Percentiles rank a stretch among this genome's conserved stretches.
These are phyloP conservation scores for Battus philenor DNA, from an alignment of 1,140 invertebrate genomes.

Conservation along the genomic window DNA sequence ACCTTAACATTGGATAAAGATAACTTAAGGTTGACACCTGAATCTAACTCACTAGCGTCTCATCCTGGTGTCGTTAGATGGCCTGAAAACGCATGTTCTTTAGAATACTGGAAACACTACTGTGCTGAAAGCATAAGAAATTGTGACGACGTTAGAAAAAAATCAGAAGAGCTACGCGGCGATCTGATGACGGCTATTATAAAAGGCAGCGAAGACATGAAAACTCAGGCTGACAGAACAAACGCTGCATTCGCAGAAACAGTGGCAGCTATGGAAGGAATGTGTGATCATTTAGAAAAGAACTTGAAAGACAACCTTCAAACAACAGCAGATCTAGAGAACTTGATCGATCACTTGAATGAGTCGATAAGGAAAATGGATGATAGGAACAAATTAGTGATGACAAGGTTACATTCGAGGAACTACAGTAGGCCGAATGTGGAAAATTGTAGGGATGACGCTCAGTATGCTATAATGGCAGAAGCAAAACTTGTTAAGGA, in stretches of 20 bases:
- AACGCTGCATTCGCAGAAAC: slow-evolving; percentile 80
- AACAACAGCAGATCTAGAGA: slow-evolving; percentile 82
- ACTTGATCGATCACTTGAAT: slow-evolving; percentile 78
- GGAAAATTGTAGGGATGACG: slow-evolving; percentile 83
- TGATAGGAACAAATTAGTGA: slow-evolving; percentile 82
- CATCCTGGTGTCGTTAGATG: slow-evolving; percentile 83
- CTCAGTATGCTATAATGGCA: slow-evolving; percentile 78
- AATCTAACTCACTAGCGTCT: slow-evolving; percentile 79
- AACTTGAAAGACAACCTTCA: slow-evolving; percentile 78
- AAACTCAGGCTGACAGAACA: slow-evolving; percentile 83
- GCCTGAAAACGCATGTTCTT: slow-evolving; percentile 81
- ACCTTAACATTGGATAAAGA: slow-evolving; percentile 83
- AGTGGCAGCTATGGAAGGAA: slow-evolving; percentile 79
- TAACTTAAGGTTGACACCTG: slow-evolving; percentile 78
- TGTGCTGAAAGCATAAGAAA: slow-evolving; percentile 80
- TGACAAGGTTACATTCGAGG: slow-evolving; percentile 83
- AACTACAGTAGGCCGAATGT: slow-evolving; percentile 78
- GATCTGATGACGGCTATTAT: slow-evolving; percentile 78
- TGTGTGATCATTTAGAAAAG: slow-evolving; percentile 79
- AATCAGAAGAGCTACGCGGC: slow-evolving; percentile 77
- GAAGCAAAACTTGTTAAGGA: slow-evolving; percentile 59
- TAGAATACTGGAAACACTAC: slow-evolving; percentile 82
- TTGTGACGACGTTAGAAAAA: slow-evolving; percentile 78
- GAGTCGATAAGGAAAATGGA: slow-evolving; percentile 79
- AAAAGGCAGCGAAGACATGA: slow-evolving; percentile 81